Conservation (phyloP, 2,888 invertebrate species). For the Noctua comes region DNA sequence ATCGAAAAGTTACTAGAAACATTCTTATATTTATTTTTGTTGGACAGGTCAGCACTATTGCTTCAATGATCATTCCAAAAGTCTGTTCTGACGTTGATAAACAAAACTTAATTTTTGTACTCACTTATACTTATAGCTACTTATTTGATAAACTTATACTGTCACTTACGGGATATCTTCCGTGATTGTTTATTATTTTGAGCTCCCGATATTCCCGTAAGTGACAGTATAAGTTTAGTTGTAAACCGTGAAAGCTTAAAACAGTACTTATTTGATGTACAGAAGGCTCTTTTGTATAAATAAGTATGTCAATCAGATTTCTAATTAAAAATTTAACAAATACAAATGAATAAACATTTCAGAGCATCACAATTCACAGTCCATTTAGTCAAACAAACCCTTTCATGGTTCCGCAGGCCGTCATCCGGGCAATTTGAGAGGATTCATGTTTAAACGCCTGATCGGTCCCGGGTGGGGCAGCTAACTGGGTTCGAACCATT, state of each 20-base stretch:
- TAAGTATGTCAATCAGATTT: background rate
- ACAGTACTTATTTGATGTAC: background rate
- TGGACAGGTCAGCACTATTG: background rate
- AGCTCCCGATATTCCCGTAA: too few relatives aligned
- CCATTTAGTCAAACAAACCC: constrained; percentile 69
- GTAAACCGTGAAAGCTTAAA: too few relatives aligned
- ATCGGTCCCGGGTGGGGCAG: constrained; percentile 83
- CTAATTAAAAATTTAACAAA: constrained; percentile 29
- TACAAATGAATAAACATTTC: constrained; percentile 27
- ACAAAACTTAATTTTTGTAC: background rate
- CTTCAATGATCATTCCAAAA: background rate
- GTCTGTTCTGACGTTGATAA: background rate
- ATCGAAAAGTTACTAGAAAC: background rate
- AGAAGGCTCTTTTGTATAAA: too few relatives aligned
- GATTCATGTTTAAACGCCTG: constrained; percentile 82
- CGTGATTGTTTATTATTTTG: too few relatives aligned
- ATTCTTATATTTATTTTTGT: background rate
- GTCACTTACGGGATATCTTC: too few relatives aligned
- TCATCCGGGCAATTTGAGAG: constrained; percentile 81
- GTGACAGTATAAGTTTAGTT: too few relatives aligned
- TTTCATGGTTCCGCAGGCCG: constrained; percentile 73
- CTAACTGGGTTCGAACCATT: constrained; percentile 77
- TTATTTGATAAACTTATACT: too few relatives aligned
- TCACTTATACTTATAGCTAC: background rate
- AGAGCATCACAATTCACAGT: constrained; percentile 39